Evolutionary conservation across 2,113 vertebrate genomes (phyloP).

Genomic region (Salvelinus alpinus): DNA sequence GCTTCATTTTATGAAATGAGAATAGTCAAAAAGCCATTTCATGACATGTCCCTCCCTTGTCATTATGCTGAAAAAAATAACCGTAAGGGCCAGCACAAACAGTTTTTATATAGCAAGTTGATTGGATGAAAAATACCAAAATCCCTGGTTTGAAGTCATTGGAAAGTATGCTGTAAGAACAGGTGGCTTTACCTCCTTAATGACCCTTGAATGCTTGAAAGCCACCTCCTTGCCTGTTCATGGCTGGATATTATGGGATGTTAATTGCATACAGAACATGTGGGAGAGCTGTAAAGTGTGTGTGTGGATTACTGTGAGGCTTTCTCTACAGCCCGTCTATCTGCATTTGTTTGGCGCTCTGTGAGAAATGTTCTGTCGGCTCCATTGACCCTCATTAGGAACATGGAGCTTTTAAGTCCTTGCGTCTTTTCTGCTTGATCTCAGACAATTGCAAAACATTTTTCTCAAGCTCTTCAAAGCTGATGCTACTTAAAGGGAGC

Average conservation of each 20-base stretch:
- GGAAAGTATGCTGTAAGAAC: constrained; percentile 3
- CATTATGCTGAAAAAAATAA: not conserved
- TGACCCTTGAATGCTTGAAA: constrained; percentile 1
- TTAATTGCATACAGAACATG: constrained; percentile 12
- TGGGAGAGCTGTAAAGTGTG: not conserved
- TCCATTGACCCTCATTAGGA: constrained; percentile 13
- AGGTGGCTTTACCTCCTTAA: constrained; percentile 15
- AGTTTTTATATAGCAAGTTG: not conserved
- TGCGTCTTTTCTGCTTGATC: not conserved
- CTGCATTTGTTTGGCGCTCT: not conserved
- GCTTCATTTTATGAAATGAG: no score
- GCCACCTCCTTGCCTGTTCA: not conserved
- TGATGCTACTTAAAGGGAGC: not conserved
- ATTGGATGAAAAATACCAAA: no score
- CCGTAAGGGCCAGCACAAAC: not conserved
- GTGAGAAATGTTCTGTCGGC: not conserved
- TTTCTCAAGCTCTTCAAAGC: not conserved
- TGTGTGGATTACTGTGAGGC: constrained; percentile 9
- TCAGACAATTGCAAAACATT: not conserved
- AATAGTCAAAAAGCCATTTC: no score
- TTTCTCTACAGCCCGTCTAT: not conserved
- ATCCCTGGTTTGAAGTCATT: not conserved
- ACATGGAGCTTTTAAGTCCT: constrained; percentile 17
- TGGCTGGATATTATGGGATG: constrained; percentile 10
- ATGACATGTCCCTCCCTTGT: not conserved